Base-by-base conservation (phyloP, 2,888 invertebrate species). In the Agonopterix arenella region DNA sequence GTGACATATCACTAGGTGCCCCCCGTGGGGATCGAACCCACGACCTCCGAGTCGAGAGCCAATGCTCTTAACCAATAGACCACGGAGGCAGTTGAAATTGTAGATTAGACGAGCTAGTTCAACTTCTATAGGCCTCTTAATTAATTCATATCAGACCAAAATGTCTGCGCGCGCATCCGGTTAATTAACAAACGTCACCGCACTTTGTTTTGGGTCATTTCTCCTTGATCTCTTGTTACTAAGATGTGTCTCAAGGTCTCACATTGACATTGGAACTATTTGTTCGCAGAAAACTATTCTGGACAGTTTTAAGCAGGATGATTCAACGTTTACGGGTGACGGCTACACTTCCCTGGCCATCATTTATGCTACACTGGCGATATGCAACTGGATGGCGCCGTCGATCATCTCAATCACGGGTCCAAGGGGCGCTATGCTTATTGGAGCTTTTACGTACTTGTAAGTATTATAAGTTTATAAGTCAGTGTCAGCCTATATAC, bases 321-420 rank as follows among this genome's bases (percentile, higher is more conserved):
- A 96, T 72, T 77, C 88, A 0, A 81, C 70, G 41, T 97, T 97
- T 80, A 90, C 90, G 1, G 98, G 96, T 8, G 93, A 96, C 76
- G 98, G 96, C 2, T 98, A 97, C 78, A 94, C 93, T 4, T 97
- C 97, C 53, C 88, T 98, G 75, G 96, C 97, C 10, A 95, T 99
- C 66, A 96, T 99, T 62, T 99, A 99, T 80, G 93, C 94, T 0
- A 94, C 95, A 8, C 94, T 99, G 73, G 96, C 98, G 0, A 70
- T 96, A 3, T 95, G 94, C 76, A 99, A 99, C 82, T 98, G 98
- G 97, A 77, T 96, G 66, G 95, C 98, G 0, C 98, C 99, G 0
- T 97, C 98, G 0, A 92, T 96, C 61, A 95, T 99, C 62, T 94
- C 94, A 47, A 80, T 96, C 50, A 92, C 96, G 0, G 97, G 98